phyloP scores from a whole-genome alignment of 1,140 invertebrate genomes.

The Parasteatoda tepidariorum region DNA sequence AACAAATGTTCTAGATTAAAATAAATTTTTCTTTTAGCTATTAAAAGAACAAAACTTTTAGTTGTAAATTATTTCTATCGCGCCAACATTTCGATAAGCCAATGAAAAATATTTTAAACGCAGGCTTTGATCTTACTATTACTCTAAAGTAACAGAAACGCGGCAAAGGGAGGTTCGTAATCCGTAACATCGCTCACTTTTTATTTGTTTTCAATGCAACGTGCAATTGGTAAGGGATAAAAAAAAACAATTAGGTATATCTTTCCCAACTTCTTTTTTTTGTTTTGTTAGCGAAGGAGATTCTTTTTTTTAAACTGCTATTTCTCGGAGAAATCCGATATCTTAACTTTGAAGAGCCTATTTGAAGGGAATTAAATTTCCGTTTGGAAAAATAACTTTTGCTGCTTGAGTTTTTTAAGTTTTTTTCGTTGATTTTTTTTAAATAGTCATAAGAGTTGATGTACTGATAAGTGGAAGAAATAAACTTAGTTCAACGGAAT shows the following conservation, averaged over 20 bases:
- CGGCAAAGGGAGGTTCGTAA: constrained; percentile 9
- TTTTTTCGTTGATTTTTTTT: background rate
- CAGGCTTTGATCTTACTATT: constrained; percentile 38
- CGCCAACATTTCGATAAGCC: constrained; percentile 35
- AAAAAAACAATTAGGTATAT: constrained; percentile 29
- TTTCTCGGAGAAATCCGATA: background rate
- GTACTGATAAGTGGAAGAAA: background rate
- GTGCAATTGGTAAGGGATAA: background rate
- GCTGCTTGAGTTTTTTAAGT: background rate
- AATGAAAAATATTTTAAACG: constrained; percentile 53
- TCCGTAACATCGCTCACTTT: constrained; percentile 27
- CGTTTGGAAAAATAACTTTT: background rate
- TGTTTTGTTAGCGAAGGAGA: background rate
- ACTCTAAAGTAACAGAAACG: constrained; percentile 21
- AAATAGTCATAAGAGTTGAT: background rate
- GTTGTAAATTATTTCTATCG: constrained; percentile 31
- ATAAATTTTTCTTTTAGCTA: too few species aligned
- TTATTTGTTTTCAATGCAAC: constrained; percentile 22
- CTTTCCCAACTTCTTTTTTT: background rate
- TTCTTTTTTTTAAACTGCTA: background rate
- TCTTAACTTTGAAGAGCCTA: background rate
- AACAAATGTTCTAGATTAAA: too few species aligned
- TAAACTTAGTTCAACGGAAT: background rate
- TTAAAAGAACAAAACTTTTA: background rate
- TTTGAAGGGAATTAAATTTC: background rate